Conservation (phyloP, 2,888 invertebrate species). For the Himalopsyche tibetana region DNA sequence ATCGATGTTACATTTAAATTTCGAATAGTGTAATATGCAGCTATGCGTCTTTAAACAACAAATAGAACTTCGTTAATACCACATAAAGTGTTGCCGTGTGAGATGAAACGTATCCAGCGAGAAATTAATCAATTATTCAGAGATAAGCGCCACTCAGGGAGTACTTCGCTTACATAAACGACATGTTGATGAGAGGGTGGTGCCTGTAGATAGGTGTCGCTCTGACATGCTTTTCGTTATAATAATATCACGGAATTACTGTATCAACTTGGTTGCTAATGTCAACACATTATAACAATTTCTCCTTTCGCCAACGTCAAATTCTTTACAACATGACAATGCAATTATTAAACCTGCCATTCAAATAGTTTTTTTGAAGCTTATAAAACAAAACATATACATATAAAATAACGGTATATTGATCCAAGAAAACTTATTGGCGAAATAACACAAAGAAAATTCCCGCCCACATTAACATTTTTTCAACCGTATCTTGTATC, state of each 20-base stretch:
- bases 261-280: background rate
- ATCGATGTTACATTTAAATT: no score
- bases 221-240: background rate
- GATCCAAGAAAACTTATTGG: background rate
- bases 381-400: no score
- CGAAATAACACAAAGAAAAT: background rate
- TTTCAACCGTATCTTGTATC: no score
- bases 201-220: background rate
- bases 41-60: no score
- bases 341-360: no score
- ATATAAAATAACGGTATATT: background rate
- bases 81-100: background rate
- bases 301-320: background rate
- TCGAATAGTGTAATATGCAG: no score
- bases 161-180: background rate
- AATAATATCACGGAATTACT: background rate
- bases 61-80: no score
- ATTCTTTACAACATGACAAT: background rate
- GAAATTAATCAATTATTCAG: background rate
- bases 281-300: background rate
- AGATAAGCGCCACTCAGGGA: background rate
- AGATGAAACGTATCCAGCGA: background rate
- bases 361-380: no score
- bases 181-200: conserved; percentile 2
- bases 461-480: no score